Percentiles rank a stretch among this genome's conserved stretches.
Evolutionary conservation across 64 coral and sea anemone genomes (phyloP).

Genomic region (Exaiptasia diaphana): DNA sequence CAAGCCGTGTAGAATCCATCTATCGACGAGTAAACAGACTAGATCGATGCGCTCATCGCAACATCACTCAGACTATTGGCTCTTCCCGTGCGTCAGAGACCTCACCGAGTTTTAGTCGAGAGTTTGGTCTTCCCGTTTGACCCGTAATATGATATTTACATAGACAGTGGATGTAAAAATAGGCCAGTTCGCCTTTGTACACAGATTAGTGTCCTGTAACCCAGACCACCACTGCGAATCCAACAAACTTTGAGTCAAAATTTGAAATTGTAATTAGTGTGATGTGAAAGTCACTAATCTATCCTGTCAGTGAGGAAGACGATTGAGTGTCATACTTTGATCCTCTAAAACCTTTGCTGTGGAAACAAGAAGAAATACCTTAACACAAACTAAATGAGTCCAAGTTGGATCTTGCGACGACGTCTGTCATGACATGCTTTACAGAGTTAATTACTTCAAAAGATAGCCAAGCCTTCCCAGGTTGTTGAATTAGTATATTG

Average conservation of each 20-base stretch:
- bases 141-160: neutral
- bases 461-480: too few species aligned
- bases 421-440: too few species aligned
- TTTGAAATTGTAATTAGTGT: slow-evolving; percentile 14
- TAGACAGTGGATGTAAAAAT: slow-evolving; percentile 3
- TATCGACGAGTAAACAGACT: neutral
- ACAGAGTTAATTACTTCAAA: too few species aligned
- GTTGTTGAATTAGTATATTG: too few species aligned
- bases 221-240: neutral
- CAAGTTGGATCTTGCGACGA: too few species aligned
- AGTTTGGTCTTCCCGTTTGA: neutral
- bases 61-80: neutral
- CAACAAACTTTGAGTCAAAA: neutral
- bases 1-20: slow-evolving; percentile 5
- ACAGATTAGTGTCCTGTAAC: neutral
- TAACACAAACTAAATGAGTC: too few species aligned
- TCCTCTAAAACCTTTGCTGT: too few species aligned
- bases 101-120: neutral
- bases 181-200: neutral
- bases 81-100: neutral
- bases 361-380: too few species aligned
- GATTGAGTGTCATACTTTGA: too few species aligned
- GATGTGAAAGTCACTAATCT: slow-evolving; percentile 11
- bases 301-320: neutral
- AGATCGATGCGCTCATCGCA: neutral